phyloP scores from a whole-genome alignment of 1,140 invertebrate species.

The Drosophila trapezifrons region DNA sequence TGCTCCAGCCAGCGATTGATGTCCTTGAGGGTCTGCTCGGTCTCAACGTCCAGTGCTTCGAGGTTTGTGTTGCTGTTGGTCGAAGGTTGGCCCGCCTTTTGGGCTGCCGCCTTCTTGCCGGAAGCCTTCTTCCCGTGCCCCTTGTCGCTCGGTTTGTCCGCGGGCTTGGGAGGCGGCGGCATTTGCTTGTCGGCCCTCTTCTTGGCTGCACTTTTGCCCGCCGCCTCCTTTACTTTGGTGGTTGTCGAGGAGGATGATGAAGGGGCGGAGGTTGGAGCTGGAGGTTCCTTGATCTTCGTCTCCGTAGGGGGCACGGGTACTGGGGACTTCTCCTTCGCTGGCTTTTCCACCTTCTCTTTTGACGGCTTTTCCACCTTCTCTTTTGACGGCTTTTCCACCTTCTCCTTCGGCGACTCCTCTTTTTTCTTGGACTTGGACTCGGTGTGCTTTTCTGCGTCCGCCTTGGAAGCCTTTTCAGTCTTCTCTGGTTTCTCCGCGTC shows the following conservation, averaged over 20 bases:
- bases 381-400: constrained; percentile 5
- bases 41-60: constrained; percentile 90
- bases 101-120: constrained; percentile 61
- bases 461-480: constrained; percentile 46
- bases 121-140: constrained; percentile 60
- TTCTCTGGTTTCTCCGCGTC: constrained; percentile 30
- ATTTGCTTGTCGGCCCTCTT: constrained; percentile 69
- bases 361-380: constrained; percentile 9
- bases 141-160: constrained; percentile 55
- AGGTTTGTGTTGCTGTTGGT: constrained; percentile 87
- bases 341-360: constrained; percentile 8
- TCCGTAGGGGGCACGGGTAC: background rate
- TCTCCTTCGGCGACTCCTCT: constrained; percentile 23
- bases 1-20: constrained; percentile 95
- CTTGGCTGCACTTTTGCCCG: constrained; percentile 42
- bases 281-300: constrained; percentile 8
- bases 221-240: constrained; percentile 48
- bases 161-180: constrained; percentile 70
- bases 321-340: constrained; percentile 18
- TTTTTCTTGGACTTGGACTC: constrained; percentile 62
- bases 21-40: constrained; percentile 93
- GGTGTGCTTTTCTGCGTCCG: constrained; percentile 30
- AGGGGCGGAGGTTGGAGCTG: background rate
- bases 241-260: background rate
- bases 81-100: constrained; percentile 43